Evolutionary conservation across 2,888 invertebrate genomes (phyloP), one percentile per base, ranked within the genome.

Genomic region (Deilephila porcellus): DNA sequence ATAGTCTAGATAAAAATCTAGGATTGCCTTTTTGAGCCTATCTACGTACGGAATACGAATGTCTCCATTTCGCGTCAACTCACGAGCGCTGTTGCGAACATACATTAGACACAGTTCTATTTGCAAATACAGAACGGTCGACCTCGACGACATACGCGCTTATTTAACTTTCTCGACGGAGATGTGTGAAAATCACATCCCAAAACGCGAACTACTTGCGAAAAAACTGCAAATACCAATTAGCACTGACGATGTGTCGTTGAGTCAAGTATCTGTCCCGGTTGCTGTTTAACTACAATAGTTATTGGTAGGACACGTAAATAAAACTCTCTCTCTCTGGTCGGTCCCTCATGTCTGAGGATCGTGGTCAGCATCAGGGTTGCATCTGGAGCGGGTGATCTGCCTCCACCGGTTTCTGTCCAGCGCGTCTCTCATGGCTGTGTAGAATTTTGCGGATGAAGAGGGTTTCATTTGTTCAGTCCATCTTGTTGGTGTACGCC

Each of bases 121-220:
- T 67, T 67, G 67, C 52, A 67, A 67, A 52, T 25, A 25, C 63
- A 29, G 34, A 62, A 37, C 34, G 37, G 63, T 34, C 63, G 34
- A 63, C 63, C 63, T 63, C 63, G 34, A 32, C n/a, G 8, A 32
- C 19, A 34, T 63, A 37, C 34, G 19, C 32, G 37, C 37, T 19
- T 67, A 45, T 67, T 64, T 45, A 52, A 67, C 67, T 67, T 67
- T 67, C 67, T 20, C 67, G 17, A 52, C 45, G 25, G 14, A 67
- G 52, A 25, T 45, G 67, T 67, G 67, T 67, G 45, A 67, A 67
- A 67, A 67, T 67, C 25, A 25, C 67, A 63, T 37, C 62, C 32
- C 62, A 62, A 32, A 45, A 56, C 53, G 53, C 53, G 19, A 37
- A 20, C 45, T 6, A 64, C 20, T 20, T 34, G 37, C 37, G 37